Evolutionary conservation across 2,888 invertebrate species (phyloP), one percentile per base, ranked within the genome.

Genomic region (Platycheirus albimanus): DNA sequence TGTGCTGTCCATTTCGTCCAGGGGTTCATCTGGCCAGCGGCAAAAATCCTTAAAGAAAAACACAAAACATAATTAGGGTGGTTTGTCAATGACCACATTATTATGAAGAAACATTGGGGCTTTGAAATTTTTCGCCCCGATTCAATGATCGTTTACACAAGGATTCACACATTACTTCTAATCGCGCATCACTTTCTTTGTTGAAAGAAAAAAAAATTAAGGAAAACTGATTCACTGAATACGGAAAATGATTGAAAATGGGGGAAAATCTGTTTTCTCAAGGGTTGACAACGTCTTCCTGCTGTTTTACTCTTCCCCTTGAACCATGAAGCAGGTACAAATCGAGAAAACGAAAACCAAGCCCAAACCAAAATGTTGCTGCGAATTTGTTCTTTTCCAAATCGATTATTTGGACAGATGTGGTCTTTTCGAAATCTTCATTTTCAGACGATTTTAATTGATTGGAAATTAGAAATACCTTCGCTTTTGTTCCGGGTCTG

Each of bases 1-100:
- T 19, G 99, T 99, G 90, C 98, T 99, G 90, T 99, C 99, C 99
- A 99, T 99, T 92, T 99, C 99, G 90, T 99, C 99, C 90, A 99
- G 98, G 0, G 96, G 95, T 91, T 99, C 97, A 93, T 99, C 98
- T 38, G 98, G 97, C 99, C 99, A 99, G 85, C 95, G 95, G 89
- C 97, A 96, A 92, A 98, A 99, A 89, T 98, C 97, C 98, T 98
- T 13, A 30, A 7, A 56, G 41, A 52, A 7, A 43, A 51, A 20
- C 8, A 1, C 58, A 76, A 30, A 30, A 17, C 36, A 24, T 20
- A n/a, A n/a, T n/a, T n/a, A n/a, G n/a, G n/a, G n/a, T n/a, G n/a
- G n/a, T n/a, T n/a, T n/a, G n/a, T n/a, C n/a, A n/a, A n/a, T n/a
- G n/a, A n/a, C n/a, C n/a, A n/a, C n/a, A n/a, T n/a, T n/a, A n/a